Conservation (phyloP, 2,113 vertebrate genomes). For the Tiliqua scincoides region DNA sequence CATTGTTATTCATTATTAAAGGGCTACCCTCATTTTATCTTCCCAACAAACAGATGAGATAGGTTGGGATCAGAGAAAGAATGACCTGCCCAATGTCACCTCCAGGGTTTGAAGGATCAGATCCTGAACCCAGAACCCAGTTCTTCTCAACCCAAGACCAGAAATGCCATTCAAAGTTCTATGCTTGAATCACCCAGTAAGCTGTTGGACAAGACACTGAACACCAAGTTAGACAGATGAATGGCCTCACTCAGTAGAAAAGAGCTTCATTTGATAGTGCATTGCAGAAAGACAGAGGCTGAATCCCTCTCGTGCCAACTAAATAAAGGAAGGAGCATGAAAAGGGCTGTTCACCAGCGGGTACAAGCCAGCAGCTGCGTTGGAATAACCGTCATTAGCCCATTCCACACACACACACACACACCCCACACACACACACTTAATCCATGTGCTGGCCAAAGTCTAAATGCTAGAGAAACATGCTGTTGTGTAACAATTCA, state of each 20-base stretch:
- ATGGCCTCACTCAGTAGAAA: background rate
- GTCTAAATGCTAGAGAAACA: background rate
- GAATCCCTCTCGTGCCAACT: background rate
- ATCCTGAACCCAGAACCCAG: too few species aligned
- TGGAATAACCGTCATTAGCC: background rate
- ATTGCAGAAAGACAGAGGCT: background rate
- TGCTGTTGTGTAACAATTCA: background rate
- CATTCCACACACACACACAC: rapidly evolving
- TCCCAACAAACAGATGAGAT: too few species aligned
- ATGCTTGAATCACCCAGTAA: background rate
- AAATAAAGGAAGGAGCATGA: too few species aligned
- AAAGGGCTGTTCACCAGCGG: background rate
- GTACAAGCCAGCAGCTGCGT: background rate
- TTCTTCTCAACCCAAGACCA: background rate
- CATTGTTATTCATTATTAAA: too few species aligned
- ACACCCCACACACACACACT: background rate
- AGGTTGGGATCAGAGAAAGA: too few species aligned
- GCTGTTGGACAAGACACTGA: background rate
- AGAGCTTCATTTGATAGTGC: background rate
- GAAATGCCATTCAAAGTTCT: background rate
- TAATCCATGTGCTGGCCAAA: background rate
- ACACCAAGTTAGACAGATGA: background rate
- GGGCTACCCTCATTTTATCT: too few species aligned
- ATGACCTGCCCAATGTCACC: too few species aligned
- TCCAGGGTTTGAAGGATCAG: too few species aligned